phyloP scores from a whole-genome alignment of 2,888 invertebrate species.

The Tetramorium bicarinatum region DNA sequence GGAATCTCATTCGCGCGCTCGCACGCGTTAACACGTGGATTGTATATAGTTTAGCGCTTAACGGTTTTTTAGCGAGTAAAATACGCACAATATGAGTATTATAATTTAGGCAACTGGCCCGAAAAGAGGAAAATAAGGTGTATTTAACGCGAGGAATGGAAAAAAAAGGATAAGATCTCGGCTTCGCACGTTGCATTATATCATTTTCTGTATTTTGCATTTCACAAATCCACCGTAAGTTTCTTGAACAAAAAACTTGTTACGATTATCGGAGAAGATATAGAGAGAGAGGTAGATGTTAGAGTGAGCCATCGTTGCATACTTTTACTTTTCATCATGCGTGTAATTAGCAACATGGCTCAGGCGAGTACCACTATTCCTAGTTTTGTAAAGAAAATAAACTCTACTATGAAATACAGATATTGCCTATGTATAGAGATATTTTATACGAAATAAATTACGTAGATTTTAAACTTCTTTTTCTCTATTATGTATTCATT shows the following conservation, averaged over 20 bases:
- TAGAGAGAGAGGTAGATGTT: conserved; percentile 46
- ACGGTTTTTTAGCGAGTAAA: conserved; percentile 56
- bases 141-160: conserved; percentile 53
- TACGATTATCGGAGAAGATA: conserved; percentile 67
- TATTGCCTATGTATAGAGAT: conserved; percentile 82
- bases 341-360: conserved; percentile 67
- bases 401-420: conserved; percentile 80
- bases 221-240: conserved; percentile 75
- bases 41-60: conserved; percentile 63
- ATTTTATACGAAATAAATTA: conserved; percentile 84
- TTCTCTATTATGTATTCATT: conserved; percentile 28
- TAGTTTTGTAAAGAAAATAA: conserved; percentile 83
- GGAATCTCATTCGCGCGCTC: conserved; percentile 26
- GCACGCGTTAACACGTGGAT: conserved; percentile 44
- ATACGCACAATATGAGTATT: conserved; percentile 67
- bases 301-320: conserved; percentile 60
- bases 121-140: conserved; percentile 49
- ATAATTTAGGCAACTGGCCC: conserved; percentile 47
- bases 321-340: conserved; percentile 54
- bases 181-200: conserved; percentile 55
- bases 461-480: conserved; percentile 70
- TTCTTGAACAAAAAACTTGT: conserved; percentile 72
- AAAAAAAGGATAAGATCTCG: conserved; percentile 26
- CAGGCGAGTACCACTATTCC: conserved; percentile 80
- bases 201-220: conserved; percentile 66